Base-by-base conservation (phyloP, 2,797 vertebrate genomes). In the Scolopax rusticola region DNA sequence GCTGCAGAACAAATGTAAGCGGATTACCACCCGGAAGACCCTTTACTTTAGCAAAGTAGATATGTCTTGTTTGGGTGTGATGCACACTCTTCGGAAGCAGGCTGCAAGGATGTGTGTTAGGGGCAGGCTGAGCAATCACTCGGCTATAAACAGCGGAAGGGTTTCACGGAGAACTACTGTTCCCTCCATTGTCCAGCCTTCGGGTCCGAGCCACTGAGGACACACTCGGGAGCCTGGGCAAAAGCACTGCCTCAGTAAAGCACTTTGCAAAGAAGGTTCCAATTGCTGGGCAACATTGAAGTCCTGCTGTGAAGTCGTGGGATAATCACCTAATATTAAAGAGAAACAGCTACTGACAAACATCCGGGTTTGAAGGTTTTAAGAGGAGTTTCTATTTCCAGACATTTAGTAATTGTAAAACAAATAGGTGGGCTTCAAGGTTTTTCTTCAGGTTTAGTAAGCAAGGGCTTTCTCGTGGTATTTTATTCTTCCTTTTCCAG, bases 21-120 rank as follows among this genome's bases (percentile, higher is more conserved):
- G 12, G 7, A 43, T 87, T 61, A 47, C 4, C 0, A 2, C 10
- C 5, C 23, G 30, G 41, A 50, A 73, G 20, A 73, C 0, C 1
- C 73, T 33, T 79, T 50, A 15, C 30, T 85, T 74, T 11, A 51
- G n/a, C 8, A 41, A 63, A 48, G 38, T 53, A 10, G 0, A 0
- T 28, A 28, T 2, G 41, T 24, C 4, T 76, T 68, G 12, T 33
- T 71, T 41, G 20, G 33, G 11, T 30, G 21, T 33, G 43, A 54
- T 60, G 8, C 0, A 0, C 1, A 1, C 10, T 54, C 10, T 40
- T 89, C 53, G 45, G 60, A 67, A 65, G 54, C 3, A 6, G 63
- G 9, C 36, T 59, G 7, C 19, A 9, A 45, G 17, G 18, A 16
- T n/a, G 36, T 20, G 10, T 32, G 12, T 12, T 43, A 33, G 7